A percentile compares a stretch with the other conserved stretches of the same genome.
phyloP scores from a whole-genome alignment of 2,797 vertebrate species.

The Gadopsis marmoratus region DNA sequence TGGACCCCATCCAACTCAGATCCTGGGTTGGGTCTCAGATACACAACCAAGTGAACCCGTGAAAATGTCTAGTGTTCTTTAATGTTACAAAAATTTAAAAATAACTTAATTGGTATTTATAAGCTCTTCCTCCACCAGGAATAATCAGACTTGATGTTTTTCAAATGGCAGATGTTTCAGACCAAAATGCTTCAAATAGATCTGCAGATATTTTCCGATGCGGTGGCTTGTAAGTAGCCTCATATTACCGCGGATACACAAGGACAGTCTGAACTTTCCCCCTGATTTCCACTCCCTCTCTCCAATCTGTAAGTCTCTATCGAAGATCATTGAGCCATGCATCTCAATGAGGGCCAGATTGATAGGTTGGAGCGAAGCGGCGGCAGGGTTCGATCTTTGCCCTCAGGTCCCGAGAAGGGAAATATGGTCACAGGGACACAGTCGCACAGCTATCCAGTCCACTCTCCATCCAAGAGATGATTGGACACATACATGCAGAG shows the following conservation, averaged over 20 bases:
- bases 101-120: not conserved
- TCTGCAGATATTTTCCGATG: slow-evolving; percentile 1
- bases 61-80: not conserved
- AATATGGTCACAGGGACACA: slow-evolving; percentile 64
- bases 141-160: slow-evolving; percentile 10
- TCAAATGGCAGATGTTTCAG: not conserved
- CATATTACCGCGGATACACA: slow-evolving; percentile 46
- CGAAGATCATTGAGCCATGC: slow-evolving; percentile 81
- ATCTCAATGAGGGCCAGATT: slow-evolving; percentile 83
- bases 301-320: slow-evolving; percentile 74
- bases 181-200: slow-evolving; percentile 9
- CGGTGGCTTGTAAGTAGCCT: slow-evolving; percentile 50
- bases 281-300: slow-evolving; percentile 56
- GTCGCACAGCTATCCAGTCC: slow-evolving; percentile 59
- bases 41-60: not conserved
- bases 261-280: slow-evolving; percentile 64
- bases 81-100: not conserved
- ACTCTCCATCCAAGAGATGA: slow-evolving; percentile 76
- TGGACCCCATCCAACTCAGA: not conserved
- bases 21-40: not conserved
- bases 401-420: slow-evolving; percentile 68
- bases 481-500: slow-evolving; percentile 75
- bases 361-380: slow-evolving; percentile 72
- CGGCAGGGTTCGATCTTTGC: slow-evolving; percentile 82
- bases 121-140: not conserved